Conservation (phyloP, 1,140 invertebrate genomes). For the honey bee (Apis mellifera) region DNA sequence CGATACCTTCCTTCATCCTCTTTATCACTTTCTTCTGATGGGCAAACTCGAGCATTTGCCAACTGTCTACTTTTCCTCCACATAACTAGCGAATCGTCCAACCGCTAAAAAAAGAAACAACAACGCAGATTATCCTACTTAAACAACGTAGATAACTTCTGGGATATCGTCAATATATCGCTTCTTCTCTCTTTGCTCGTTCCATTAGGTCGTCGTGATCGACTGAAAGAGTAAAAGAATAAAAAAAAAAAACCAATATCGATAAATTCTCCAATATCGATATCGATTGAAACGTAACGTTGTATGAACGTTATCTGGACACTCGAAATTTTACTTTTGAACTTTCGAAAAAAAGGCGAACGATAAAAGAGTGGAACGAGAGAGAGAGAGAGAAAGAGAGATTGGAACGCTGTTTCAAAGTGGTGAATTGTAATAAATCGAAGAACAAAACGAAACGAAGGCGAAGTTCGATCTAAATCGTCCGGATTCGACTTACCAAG, state of each 20-base stretch:
- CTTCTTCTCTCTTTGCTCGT: too few relatives aligned
- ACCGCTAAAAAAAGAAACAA: not conserved
- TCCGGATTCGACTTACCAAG: constrained; percentile 15
- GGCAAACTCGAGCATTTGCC: not conserved
- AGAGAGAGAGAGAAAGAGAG: not conserved
- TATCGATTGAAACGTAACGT: too few relatives aligned
- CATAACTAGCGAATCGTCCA: constrained; percentile 24
- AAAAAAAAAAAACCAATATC: too few relatives aligned
- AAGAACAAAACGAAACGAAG: too few relatives aligned
- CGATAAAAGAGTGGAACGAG: not conserved
- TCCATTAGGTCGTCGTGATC: too few relatives aligned
- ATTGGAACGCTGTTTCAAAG: not conserved
- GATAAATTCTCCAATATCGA: too few relatives aligned
- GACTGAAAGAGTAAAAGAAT: too few relatives aligned
- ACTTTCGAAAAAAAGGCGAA: too few relatives aligned
- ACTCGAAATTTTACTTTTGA: too few relatives aligned
- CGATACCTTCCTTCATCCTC: not conserved
- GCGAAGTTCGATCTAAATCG: not conserved
- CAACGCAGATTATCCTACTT: not conserved
- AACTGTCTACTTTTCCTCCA: constrained; percentile 19
- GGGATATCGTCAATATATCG: too few relatives aligned
- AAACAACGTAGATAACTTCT: not conserved
- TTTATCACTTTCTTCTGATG: not conserved
- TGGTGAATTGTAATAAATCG: not conserved
- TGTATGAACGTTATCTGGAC: too few relatives aligned